Percentiles rank a stretch among this genome's conserved stretches.
These are phyloP conservation scores for Meda fulgida DNA, from an alignment of 2,797 vertebrate species.

Conservation along the genomic window DNA sequence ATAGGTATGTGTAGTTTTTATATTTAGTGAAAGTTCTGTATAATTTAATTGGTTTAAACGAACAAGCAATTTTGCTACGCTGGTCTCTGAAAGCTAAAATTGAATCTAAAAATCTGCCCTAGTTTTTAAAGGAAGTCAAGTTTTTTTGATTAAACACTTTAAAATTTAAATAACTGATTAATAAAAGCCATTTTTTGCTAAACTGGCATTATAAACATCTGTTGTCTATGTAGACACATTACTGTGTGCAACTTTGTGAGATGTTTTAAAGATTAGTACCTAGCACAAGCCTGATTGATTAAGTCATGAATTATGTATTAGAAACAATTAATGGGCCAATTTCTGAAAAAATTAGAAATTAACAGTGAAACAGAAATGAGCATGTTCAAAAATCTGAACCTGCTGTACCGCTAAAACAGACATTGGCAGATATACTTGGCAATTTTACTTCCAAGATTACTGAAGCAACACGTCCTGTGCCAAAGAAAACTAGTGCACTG, in stretches of 20 bases:
- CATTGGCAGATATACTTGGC: constrained; percentile 2
- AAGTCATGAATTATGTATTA: constrained; percentile 31
- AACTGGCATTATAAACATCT: constrained; percentile 7
- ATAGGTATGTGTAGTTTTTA: not conserved
- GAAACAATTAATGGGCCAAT: constrained; percentile 5
- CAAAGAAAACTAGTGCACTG: not conserved
- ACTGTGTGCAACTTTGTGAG: not conserved
- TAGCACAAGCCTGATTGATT: not conserved
- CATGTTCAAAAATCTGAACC: constrained; percentile 31
- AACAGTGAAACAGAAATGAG: constrained; percentile 29
- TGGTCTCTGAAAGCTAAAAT: not conserved
- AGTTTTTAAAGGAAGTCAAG: not conserved
- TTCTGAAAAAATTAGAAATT: constrained; percentile 27
- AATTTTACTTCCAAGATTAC: constrained; percentile 19
- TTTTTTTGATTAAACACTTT: not conserved
- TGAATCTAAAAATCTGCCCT: not conserved
- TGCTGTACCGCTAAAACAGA: constrained; percentile 40
- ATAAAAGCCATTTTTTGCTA: not conserved
- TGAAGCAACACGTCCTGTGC: constrained; percentile 11
- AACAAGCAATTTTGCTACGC: not conserved
- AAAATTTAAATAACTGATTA: not conserved
- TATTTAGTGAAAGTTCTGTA: not conserved
- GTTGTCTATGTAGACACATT: constrained; percentile 1
- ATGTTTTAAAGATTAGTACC: not conserved
- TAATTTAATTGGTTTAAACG: not conserved